These are phyloP conservation scores for Cecidostiba fungosa DNA, from an alignment of 2,888 invertebrate genomes.

Conservation along the genomic window DNA sequence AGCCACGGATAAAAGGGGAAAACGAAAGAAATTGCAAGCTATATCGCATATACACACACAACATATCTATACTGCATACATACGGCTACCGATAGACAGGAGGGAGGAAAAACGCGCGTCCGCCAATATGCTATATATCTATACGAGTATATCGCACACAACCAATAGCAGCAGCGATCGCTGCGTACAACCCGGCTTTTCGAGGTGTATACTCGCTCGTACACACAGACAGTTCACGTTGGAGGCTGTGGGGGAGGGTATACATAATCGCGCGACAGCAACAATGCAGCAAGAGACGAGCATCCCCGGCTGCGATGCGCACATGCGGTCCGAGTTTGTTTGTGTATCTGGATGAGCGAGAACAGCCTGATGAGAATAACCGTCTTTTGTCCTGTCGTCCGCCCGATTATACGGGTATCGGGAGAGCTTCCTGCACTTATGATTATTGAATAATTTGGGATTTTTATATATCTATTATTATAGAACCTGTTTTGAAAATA, in stretches of 20 bases:
- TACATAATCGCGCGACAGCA: slow-evolving; percentile 40
- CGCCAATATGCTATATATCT: neutral
- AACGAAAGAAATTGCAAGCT: slow-evolving; percentile 3
- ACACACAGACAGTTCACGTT: neutral
- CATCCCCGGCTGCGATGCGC: slow-evolving; percentile 41
- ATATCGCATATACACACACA: too few species aligned
- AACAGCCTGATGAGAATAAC: neutral
- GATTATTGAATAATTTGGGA: neutral
- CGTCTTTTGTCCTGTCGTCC: slow-evolving; percentile 48
- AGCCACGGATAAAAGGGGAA: neutral
- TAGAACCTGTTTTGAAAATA: too few species aligned
- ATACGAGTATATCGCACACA: neutral
- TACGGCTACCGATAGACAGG: neutral
- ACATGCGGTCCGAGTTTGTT: slow-evolving; percentile 49
- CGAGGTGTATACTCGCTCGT: neutral
- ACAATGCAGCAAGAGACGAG: slow-evolving; percentile 41
- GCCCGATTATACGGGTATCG: slow-evolving; percentile 39
- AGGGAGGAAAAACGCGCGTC: slow-evolving; percentile 4
- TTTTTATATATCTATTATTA: neutral
- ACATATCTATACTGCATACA: too few species aligned
- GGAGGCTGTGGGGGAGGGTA: neutral
- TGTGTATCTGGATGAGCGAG: slow-evolving; percentile 25
- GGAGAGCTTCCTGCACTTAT: neutral
- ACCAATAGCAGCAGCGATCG: neutral
- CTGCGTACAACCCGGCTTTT: slow-evolving; percentile 12